A percentile compares a stretch with the other conserved stretches of the same genome.
phyloP scores from a whole-genome alignment of 2,113 vertebrate genomes.

The Muntiacus reevesi region DNA sequence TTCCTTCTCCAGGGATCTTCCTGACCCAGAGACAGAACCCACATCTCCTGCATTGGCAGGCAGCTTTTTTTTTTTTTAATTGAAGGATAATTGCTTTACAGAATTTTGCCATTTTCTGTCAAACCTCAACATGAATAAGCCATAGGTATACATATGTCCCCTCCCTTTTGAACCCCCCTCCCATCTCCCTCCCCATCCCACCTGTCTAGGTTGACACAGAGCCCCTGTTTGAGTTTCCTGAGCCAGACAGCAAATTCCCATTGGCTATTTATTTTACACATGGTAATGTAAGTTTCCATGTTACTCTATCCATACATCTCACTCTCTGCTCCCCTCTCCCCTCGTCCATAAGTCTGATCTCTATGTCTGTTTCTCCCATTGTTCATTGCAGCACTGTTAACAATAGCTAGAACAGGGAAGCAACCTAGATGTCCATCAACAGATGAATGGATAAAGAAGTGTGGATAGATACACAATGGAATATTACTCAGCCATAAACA shows the following conservation, averaged over 20 bases:
- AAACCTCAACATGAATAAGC: background rate
- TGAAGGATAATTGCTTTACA: background rate
- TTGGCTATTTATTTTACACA: background rate
- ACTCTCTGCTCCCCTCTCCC: background rate
- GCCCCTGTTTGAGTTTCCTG: background rate
- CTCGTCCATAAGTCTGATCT: background rate
- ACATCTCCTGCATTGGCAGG: background rate
- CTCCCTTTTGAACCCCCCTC: background rate
- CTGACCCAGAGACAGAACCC: background rate
- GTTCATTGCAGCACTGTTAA: background rate
- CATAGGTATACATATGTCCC: background rate
- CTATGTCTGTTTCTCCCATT: background rate
- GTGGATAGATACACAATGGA: background rate
- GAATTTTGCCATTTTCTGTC: background rate
- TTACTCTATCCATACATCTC: fast-evolving
- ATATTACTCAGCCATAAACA: background rate
- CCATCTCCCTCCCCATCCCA: background rate
- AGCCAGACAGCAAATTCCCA: fast-evolving
- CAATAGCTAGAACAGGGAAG: background rate
- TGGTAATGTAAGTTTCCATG: background rate
- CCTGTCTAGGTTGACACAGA: background rate
- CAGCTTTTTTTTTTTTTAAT: background rate
- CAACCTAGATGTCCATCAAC: background rate
- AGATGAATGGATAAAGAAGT: background rate
- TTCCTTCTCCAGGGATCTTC: background rate